phyloP scores from a whole-genome alignment of 2,888 invertebrate genomes.

The Polyommatus iphigenia region DNA sequence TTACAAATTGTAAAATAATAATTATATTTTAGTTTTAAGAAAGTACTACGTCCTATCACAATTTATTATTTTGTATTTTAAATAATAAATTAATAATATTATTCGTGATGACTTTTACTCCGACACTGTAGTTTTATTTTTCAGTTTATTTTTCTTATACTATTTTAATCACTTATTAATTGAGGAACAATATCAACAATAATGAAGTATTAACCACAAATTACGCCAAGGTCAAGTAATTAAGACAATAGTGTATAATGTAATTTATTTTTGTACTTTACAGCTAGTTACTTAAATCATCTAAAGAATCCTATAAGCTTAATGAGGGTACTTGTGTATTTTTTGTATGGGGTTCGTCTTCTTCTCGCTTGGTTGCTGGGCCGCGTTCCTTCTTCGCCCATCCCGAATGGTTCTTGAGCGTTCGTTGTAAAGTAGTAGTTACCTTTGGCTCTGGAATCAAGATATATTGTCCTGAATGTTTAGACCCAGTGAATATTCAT shows the following conservation, averaged over 20 bases:
- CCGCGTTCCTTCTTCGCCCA: constrained; percentile 1
- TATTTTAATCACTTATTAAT: too few species aligned
- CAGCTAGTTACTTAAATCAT: not conserved
- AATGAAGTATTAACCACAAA: too few species aligned
- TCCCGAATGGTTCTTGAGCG: constrained; percentile 12
- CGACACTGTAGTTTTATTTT: too few species aligned
- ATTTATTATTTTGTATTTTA: not conserved
- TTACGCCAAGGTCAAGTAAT: too few species aligned
- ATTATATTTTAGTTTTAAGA: not conserved
- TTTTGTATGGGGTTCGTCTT: not conserved
- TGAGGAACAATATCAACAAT: too few species aligned
- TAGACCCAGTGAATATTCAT: too few species aligned
- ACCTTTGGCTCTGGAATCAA: constrained; percentile 18
- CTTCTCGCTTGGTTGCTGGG: constrained; percentile 19
- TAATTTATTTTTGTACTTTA: constrained; percentile 22
- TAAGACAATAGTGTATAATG: not conserved
- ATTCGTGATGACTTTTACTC: too few species aligned
- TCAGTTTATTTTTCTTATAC: too few species aligned
- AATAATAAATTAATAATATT: not conserved
- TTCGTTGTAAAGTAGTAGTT: constrained; percentile 29
- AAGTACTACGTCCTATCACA: not conserved
- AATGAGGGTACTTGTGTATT: constrained; percentile 2
- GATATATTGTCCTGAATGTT: too few species aligned
- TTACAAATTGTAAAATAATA: not conserved
- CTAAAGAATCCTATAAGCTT: not conserved